These are phyloP conservation scores for Herminia tarsipennalis DNA, from an alignment of 2,888 invertebrate species.

Conservation along the genomic window DNA sequence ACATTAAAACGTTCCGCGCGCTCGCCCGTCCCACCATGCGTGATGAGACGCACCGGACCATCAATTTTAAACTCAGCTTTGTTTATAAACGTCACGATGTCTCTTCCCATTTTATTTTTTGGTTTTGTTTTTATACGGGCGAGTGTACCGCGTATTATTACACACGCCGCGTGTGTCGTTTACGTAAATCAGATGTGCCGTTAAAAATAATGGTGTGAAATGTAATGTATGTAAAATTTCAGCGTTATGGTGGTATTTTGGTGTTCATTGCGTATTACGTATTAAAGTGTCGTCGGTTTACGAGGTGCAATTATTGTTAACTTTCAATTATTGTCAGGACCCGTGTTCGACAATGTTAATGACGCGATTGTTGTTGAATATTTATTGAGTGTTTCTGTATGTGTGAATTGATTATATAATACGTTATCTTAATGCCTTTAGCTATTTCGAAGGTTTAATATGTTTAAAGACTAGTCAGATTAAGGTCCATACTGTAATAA, in stretches of 20 bases:
- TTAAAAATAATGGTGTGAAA: constrained; percentile 67
- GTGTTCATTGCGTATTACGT: constrained; percentile 36
- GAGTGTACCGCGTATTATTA: constrained; percentile 35
- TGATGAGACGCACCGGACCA: constrained; percentile 61
- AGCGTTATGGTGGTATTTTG: constrained; percentile 26
- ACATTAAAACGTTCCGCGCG: constrained; percentile 80
- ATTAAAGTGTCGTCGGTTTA: constrained; percentile 40
- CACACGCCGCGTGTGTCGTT: constrained; percentile 39
- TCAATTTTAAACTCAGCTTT: constrained; percentile 69
- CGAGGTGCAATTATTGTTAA: constrained; percentile 40
- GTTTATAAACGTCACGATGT: constrained; percentile 64
- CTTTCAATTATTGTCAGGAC: constrained; percentile 40
- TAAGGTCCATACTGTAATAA: too few relatives aligned
- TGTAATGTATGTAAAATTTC: constrained; percentile 48
- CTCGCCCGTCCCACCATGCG: constrained; percentile 65
- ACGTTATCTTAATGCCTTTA: too few relatives aligned
- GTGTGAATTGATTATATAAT: neutral
- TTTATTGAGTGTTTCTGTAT: constrained; percentile 3
- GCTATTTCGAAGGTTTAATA: too few relatives aligned
- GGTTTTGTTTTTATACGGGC: constrained; percentile 36
- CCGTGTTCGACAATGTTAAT: constrained; percentile 47
- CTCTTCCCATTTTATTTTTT: constrained; percentile 44
- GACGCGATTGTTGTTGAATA: constrained; percentile 5
- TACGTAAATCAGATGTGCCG: constrained; percentile 60
- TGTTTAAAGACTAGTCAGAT: too few relatives aligned